Base-by-base conservation (phyloP, 2,797 vertebrate species). In the Rhadinocentrus ornatus region DNA sequence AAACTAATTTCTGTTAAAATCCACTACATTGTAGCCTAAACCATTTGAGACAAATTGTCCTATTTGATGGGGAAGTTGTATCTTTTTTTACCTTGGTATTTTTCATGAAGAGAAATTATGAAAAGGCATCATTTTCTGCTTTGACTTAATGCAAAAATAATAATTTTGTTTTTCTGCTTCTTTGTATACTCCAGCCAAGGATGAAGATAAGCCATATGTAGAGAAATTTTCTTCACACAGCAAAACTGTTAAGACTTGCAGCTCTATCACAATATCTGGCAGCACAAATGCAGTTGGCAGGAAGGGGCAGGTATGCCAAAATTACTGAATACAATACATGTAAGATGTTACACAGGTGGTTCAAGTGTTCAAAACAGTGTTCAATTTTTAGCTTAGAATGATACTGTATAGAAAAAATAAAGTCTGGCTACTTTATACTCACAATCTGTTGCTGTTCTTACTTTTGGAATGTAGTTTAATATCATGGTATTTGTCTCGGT, bases 121-220 rank as follows among this genome's bases (percentile, higher is more conserved):
- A 22, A 7, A 58, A 44, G 1, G 2, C 5, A 29, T 55, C 9
- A 54, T 3, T 48, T 34, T 46, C 20, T 37, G 13, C 26, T 74
- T 50, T 67, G 12, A 68, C 3, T 3, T 34, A 12, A 54, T 16
- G 31, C 9, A 11, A 37, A 2, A 37, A 10, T 32, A 32, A 32
- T 32, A 37, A 54, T 13, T 57, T 32, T 48, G 53, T 9, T 71
- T 56, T 61, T 53, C 26, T 80, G 6, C 13, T 5, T 48, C 1
- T 77, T 78, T 83, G 94, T 93, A 87, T 71, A 83, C 90, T 69
- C 81, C 88, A 81, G 60, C 55, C 65, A 94, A 87, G 80, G 58
- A 56, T 46, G 95, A 91, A 86, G 66, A 78, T 78, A 97, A 95
- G 81, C 86, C 90, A 48, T 91, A 94, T 64, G 85, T 96, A 83